A percentile compares a stretch with the other conserved stretches of the same genome.
Evolutionary conservation across 2,113 vertebrate genomes (phyloP).

Genomic region (Falcunculus frontatus): DNA sequence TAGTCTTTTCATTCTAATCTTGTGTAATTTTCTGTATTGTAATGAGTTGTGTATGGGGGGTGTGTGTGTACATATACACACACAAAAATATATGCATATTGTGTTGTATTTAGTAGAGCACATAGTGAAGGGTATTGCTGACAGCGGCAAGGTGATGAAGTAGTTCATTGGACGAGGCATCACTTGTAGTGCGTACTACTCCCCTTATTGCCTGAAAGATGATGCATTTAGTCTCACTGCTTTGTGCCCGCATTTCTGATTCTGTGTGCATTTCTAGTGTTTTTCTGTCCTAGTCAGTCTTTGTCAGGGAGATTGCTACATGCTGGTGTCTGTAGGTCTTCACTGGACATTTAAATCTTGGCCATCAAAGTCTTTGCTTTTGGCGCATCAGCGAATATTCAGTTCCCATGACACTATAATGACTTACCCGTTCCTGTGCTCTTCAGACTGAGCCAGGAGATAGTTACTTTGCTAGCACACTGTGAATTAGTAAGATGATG

Average conservation of each 20-base stretch:
- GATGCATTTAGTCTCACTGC: background rate
- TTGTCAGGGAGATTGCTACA: background rate
- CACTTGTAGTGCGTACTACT: fast-evolving
- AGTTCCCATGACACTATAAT: background rate
- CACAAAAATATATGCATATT: background rate
- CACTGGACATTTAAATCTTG: background rate
- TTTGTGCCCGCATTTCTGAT: background rate
- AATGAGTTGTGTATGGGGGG: background rate
- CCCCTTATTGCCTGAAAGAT: background rate
- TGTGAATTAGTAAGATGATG: background rate
- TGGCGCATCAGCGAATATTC: background rate
- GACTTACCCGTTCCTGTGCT: fast-evolving
- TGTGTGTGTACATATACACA: too few relatives aligned
- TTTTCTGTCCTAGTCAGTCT: background rate
- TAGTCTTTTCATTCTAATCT: background rate
- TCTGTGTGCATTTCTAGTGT: background rate
- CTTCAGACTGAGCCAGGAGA: background rate
- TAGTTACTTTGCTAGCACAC: background rate
- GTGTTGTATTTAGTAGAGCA: background rate
- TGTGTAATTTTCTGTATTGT: background rate
- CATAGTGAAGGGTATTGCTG: background rate
- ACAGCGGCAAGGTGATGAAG: background rate
- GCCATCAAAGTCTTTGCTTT: background rate
- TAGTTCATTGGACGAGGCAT: background rate
- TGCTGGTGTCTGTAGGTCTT: background rate